Base-by-base conservation (phyloP, 1,140 invertebrate species). In the Zeugodacus cucurbitae region DNA sequence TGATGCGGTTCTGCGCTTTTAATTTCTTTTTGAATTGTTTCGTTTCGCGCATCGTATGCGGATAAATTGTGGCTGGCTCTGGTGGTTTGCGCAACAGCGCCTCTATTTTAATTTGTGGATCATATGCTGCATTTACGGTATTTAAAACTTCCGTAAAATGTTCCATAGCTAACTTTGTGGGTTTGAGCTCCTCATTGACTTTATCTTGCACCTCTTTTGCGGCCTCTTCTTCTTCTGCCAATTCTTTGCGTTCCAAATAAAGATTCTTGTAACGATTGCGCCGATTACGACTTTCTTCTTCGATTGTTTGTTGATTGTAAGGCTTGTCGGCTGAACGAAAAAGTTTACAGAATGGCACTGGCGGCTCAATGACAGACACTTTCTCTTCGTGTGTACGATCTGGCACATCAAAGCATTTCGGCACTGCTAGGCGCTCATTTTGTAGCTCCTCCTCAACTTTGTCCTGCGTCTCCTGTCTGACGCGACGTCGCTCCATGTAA, bases 11-110 rank as follows among this genome's bases (percentile, higher is more conserved):
- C 86, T 90, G 89, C 7, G 89, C 88, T 62, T 91, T 91, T 89
- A 93, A 90, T 8, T 90, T 88, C 1, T 89, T 8, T 85, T 92
- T 91, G 0, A 93, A 90, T 3, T 90, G 89, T 74, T 91, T 90
- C 22, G 92, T 92, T 62, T 93, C 91, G 2, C 88, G 89, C 29
- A 93, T 64, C 0, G 91, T 93, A 67, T 93, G 93, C 14, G 92
- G 92, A 70, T 90, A 93, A 37, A 89, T 88, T 37, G 90, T 90
- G 0, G 29, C 10, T 34, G 57, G 48, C 54, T 88, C 20, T 3
- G 22, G 89, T 87, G 44, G 90, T 91, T 2, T 88, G 89, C n/a
- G 22, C 57, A 32, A 32, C 6, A 48, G 54, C 10, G 54, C 32
- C 41, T 74, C 32, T 34, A 82, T 44, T 41, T 64, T 78, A 34